Percentiles rank a stretch among this genome's conserved stretches.
phyloP scores from a whole-genome alignment of 2,888 invertebrate genomes.

The Drosophila multiciliata region DNA sequence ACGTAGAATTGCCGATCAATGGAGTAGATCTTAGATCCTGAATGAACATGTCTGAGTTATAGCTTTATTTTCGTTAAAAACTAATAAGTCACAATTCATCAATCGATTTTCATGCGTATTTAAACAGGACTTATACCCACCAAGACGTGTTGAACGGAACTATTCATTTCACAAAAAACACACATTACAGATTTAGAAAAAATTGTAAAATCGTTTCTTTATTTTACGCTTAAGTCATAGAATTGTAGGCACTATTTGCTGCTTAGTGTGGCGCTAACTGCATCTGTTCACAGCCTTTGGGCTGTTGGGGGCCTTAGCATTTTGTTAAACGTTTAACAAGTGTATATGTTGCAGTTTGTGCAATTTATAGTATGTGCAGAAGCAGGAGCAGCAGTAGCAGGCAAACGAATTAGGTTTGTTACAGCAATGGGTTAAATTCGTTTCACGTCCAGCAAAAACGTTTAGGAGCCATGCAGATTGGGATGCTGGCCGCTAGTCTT shows the following conservation, averaged over 20 bases:
- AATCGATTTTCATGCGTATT: neutral
- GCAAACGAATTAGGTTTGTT: conserved; percentile 24
- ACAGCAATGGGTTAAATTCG: conserved; percentile 64
- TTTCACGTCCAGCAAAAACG: conserved; percentile 64
- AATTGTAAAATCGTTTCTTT: conserved; percentile 74
- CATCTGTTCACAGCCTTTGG: conserved; percentile 19
- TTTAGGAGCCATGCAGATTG: conserved; percentile 82
- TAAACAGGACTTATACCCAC: neutral
- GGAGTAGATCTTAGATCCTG: neutral
- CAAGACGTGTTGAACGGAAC: neutral
- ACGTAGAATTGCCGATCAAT: neutral
- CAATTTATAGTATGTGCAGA: conserved; percentile 46
- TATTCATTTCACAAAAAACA: neutral
- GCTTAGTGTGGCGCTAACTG: conserved; percentile 49
- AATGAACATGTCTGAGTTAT: neutral
- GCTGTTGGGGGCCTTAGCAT: conserved; percentile 3
- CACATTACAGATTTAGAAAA: conserved; percentile 45
- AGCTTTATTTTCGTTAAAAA: neutral
- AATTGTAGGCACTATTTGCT: conserved; percentile 68
- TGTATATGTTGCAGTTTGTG: conserved; percentile 64
- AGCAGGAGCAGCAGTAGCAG: conserved; percentile 12
- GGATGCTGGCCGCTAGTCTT: conserved; percentile 83
- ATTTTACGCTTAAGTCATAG: conserved; percentile 71
- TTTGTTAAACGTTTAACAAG: conserved; percentile 26
- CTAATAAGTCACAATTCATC: neutral